Percentiles rank a stretch among this genome's conserved stretches.
Conservation (phyloP, 2,888 invertebrate genomes). For the Amiota communis region DNA sequence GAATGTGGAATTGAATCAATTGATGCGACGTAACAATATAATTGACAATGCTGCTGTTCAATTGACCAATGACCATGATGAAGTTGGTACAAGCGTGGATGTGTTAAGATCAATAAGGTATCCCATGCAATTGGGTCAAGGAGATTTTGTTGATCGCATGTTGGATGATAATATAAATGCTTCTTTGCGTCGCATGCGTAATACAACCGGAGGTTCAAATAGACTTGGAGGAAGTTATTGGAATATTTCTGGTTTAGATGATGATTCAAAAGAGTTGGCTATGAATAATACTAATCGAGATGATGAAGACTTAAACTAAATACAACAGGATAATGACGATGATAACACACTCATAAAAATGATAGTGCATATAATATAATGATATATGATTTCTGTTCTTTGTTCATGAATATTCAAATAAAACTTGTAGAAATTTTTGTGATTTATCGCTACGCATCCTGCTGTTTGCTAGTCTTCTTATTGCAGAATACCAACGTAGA, state of each 20-base stretch:
- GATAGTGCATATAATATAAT: not conserved
- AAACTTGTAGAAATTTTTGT: not conserved
- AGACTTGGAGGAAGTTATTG: conserved; percentile 42
- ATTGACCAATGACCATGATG: not conserved
- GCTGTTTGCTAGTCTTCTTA: not conserved
- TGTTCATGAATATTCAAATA: conserved; percentile 7
- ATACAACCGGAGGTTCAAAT: conserved; percentile 38
- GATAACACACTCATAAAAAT: not conserved
- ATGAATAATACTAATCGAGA: conserved; percentile 40
- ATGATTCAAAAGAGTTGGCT: conserved; percentile 65
- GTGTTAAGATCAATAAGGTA: not conserved
- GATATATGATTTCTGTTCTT: not conserved
- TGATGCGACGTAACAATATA: conserved; percentile 30
- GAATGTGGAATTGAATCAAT: conserved; percentile 59
- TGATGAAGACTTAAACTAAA: not conserved
- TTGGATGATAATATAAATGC: conserved; percentile 69
- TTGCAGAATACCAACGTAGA: not conserved
- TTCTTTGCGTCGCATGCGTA: conserved; percentile 65
- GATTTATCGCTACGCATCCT: conserved; percentile 4
- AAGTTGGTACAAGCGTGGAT: conserved; percentile 17
- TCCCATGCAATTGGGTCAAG: conserved; percentile 22
- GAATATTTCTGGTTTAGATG: conserved; percentile 58
- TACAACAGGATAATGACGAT: not conserved
- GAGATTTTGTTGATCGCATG: conserved; percentile 65
- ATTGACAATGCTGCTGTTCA: not conserved